phyloP scores from a whole-genome alignment of 92 coral and sea anemone genomes.

The Phenganax subtilis region DNA sequence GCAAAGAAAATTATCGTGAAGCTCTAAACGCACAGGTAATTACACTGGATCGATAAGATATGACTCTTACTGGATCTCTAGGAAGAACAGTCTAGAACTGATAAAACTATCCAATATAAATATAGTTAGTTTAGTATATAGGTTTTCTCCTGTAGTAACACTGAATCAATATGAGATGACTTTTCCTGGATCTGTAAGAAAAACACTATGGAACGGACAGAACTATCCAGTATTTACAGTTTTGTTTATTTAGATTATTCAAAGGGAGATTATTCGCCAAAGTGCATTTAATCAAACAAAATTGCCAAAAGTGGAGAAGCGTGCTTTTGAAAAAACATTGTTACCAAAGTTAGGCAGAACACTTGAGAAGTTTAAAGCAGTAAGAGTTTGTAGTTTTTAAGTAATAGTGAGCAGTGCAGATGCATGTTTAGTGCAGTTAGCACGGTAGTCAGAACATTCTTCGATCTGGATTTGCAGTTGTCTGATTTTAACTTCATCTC shows the following conservation, averaged over 20 bases:
- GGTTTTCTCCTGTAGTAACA: constrained; percentile 5
- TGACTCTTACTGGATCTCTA: too few relatives aligned
- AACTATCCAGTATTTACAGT: not conserved
- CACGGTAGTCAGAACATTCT: not conserved
- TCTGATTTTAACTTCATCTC: too few relatives aligned
- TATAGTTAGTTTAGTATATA: not conserved
- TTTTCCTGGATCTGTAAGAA: too few relatives aligned
- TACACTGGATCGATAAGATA: too few relatives aligned
- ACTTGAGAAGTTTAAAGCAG: constrained; percentile 25
- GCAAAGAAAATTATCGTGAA: constrained; percentile 68
- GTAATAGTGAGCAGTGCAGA: not conserved
- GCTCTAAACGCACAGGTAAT: constrained; percentile 85
- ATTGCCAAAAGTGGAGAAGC: constrained; percentile 66
- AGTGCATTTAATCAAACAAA: constrained; percentile 22
- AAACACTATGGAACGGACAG: not conserved
- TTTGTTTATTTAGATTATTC: not conserved
- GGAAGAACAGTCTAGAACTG: too few relatives aligned
- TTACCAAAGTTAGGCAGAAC: constrained; percentile 20
- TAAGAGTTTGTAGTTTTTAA: constrained; percentile 3
- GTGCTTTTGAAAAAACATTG: constrained; percentile 41
- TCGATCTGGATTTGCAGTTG: not conserved
- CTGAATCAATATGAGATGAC: not conserved
- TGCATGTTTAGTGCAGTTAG: not conserved
- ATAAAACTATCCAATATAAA: too few relatives aligned
- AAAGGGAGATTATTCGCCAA: constrained; percentile 16